phyloP scores from a whole-genome alignment of 2,888 invertebrate genomes.

The Bruchidius siliquastri region DNA sequence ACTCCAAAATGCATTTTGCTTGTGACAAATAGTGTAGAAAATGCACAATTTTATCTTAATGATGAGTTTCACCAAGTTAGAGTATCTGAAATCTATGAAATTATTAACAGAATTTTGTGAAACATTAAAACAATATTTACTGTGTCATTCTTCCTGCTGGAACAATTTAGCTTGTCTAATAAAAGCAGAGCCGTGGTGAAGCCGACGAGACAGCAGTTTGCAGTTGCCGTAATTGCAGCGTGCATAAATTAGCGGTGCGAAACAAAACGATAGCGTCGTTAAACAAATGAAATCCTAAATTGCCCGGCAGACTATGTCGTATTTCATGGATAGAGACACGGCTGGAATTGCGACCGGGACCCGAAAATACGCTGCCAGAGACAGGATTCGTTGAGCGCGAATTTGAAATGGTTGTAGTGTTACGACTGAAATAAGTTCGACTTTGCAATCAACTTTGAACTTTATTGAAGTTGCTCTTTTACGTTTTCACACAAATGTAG shows the following conservation, averaged over 20 bases:
- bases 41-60: too few species aligned
- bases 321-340: conserved; percentile 1
- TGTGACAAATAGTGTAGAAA: too few species aligned
- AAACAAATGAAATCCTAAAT: conserved; percentile 22
- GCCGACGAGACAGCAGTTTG: background rate
- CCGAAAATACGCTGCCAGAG: background rate
- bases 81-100: too few species aligned
- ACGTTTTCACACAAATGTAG: background rate
- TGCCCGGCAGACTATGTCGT: conserved; percentile 15
- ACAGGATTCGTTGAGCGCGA: background rate
- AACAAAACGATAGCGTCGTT: conserved; percentile 17
- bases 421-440: background rate
- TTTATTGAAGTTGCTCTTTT: background rate
- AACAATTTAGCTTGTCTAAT: background rate
- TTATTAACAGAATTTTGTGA: too few species aligned
- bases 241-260: conserved; percentile 10
- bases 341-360: background rate
- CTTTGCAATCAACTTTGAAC: background rate
- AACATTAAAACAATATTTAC: too few species aligned
- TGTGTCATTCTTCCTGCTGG: background rate
- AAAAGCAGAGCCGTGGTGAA: background rate
- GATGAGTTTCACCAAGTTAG: too few species aligned
- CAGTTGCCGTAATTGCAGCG: conserved; percentile 14
- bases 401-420: background rate
- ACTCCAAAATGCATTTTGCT: too few species aligned